Evolutionary conservation across 2,113 vertebrate genomes (phyloP), one percentile per base, ranked within the genome.

Genomic region (Orientallactaga bullata): DNA sequence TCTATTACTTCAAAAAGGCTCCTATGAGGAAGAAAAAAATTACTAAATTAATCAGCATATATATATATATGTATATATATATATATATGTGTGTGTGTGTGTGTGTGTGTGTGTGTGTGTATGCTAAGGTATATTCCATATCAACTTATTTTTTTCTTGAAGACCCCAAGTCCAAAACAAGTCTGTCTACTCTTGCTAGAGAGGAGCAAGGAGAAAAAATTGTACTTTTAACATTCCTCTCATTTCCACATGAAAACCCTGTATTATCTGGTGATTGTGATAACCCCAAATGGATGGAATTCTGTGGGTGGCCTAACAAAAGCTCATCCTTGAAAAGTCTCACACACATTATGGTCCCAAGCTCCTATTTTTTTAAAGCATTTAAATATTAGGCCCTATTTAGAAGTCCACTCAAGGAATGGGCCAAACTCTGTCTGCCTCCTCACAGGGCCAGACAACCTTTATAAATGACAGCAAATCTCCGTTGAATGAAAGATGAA

Each of bases 391-490:
- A 85, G 28, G 74, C 87, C 21, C 39, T 85, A 8, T 89, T 95
- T 90, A 92, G 93, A 96, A 85, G 89, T 20, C 0, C 61, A 90
- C 79, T 94, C 68, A 11, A 97, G 79, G 85, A 83, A 91, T 85
- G 95, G 90, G 90, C 93, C 88, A 90, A 97, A 97, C 88, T 97
- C 80, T 89, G 92, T 94, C 94, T 88, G 96, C 95, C 95, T 91
- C 77, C 97, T 97, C 96, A 93, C 88, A 97, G 98, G 98, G 95
- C 96, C 81, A 93, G 80, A 5, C 97, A 98, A 98, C 98, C 98
- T 98, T 98, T 98, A 97, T 95, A 98, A 98, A 98, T 97, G 97
- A 98, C 97, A 98, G 94, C 92, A 96, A 97, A 97, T 97, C 96
- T 97, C 95, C 91, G 95, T 55, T 97, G 97, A 97, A 98, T 98